These are phyloP conservation scores for Dasysyrphus tricinctus DNA, from an alignment of 2,888 invertebrate genomes.

Conservation along the genomic window DNA sequence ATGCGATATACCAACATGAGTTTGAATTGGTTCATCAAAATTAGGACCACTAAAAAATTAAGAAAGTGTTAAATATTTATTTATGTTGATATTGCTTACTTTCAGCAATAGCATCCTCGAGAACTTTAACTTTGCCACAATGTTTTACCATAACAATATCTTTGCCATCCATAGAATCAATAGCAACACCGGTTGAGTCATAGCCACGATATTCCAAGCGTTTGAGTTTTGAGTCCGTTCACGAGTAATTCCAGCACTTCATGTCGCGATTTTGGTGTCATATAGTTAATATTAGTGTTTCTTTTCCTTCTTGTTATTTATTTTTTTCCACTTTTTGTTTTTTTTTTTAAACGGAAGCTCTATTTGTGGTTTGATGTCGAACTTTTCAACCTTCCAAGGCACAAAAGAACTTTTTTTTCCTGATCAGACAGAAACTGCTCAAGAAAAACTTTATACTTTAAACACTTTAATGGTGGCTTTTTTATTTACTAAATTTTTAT, in stretches of 20 bases:
- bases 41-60: constrained; percentile 86
- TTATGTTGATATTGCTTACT: constrained; percentile 83
- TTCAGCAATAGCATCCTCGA: constrained; percentile 93
- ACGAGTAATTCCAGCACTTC: constrained; percentile 97
- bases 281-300: too few relatives aligned
- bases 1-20: constrained; percentile 98
- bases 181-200: constrained; percentile 98
- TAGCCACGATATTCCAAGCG: constrained; percentile 99
- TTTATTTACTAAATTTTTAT: too few relatives aligned
- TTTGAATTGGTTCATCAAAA: constrained; percentile 88
- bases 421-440: too few relatives aligned
- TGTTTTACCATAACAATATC: constrained; percentile 94
- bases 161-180: constrained; percentile 90
- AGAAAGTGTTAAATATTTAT: not conserved
- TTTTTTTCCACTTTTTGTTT: too few relatives aligned
- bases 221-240: constrained; percentile 96
- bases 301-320: too few relatives aligned
- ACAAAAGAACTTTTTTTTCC: too few relatives aligned
- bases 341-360: too few relatives aligned
- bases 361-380: too few relatives aligned
- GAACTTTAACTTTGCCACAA: constrained; percentile 95
- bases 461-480: too few relatives aligned
- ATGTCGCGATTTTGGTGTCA: constrained; percentile 96
- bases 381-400: too few relatives aligned
- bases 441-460: too few relatives aligned